Conservation (phyloP, 2,888 invertebrate species). For the Cylindroiulus punctatus region DNA sequence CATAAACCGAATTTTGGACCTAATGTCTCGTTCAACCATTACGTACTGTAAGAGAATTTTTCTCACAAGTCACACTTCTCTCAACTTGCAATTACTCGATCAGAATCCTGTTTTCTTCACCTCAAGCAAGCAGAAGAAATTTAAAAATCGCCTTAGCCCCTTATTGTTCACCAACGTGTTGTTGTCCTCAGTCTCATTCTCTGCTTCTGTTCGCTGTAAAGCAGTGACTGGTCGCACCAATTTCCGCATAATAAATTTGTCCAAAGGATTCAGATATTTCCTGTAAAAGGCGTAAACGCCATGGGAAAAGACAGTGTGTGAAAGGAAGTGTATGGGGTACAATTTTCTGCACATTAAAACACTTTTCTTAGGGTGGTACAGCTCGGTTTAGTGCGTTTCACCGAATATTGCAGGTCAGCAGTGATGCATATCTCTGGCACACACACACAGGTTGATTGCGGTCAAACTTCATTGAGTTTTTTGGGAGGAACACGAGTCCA, state of each 20-base stretch:
- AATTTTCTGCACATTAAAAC: constrained; percentile 37
- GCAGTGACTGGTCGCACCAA: not conserved
- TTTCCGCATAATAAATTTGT: constrained; percentile 22
- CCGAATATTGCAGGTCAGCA: constrained; percentile 35
- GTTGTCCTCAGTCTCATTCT: not conserved
- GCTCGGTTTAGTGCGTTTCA: not conserved
- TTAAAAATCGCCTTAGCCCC: not conserved
- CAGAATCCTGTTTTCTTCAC: constrained; percentile 26
- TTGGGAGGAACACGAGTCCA: constrained; percentile 22
- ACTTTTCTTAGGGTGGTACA: constrained; percentile 41
- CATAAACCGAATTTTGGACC: no score
- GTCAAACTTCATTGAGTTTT: constrained; percentile 48
- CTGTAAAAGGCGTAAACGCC: constrained; percentile 11
- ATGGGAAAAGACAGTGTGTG: constrained; percentile 20
- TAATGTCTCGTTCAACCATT: no score
- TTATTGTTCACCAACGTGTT: not conserved
- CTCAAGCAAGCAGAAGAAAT: not conserved
- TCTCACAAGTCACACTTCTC: no score
- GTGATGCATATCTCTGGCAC: constrained; percentile 29
- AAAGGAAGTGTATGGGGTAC: not conserved
- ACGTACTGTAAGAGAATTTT: no score
- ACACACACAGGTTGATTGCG: constrained; percentile 49
- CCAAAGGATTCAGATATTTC: not conserved
- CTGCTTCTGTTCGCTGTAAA: not conserved
- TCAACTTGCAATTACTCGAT: not conserved